Evolutionary conservation across 2,113 vertebrate species (phyloP).

Genomic region (Aplodontia rufa): DNA sequence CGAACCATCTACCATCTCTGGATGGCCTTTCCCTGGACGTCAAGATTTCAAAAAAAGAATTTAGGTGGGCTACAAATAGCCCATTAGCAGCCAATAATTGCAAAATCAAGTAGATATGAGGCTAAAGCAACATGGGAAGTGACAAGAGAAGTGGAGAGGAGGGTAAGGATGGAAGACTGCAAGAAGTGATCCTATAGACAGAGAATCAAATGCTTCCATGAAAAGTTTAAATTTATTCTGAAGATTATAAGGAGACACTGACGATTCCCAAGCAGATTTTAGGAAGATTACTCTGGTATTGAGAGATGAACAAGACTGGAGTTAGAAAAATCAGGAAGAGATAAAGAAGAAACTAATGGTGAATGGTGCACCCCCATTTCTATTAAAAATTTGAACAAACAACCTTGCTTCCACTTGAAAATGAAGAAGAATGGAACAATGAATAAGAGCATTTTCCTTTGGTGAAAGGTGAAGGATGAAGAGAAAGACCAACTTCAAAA

Average conservation of each 20-base stretch:
- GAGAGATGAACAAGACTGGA: neutral
- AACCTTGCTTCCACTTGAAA: neutral
- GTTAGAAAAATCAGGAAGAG: neutral
- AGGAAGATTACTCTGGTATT: neutral
- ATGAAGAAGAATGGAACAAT: neutral
- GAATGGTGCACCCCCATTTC: neutral
- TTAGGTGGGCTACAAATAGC: neutral
- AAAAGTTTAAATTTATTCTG: conserved; percentile 27
- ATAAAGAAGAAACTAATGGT: neutral
- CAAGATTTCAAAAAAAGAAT: neutral
- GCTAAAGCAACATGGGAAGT: neutral
- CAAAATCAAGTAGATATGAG: neutral
- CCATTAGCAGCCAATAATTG: neutral
- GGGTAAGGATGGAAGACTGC: neutral
- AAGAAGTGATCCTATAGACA: neutral
- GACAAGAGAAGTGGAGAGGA: neutral
- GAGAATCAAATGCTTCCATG: neutral
- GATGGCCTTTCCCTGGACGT: neutral
- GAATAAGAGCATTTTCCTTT: neutral
- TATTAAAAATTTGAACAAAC: neutral
- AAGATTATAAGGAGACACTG: neutral
- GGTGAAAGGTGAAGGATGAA: neutral
- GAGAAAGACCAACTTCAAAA: neutral
- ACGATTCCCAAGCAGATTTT: neutral
- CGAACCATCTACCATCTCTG: neutral